phyloP scores from a whole-genome alignment of 2,888 invertebrate genomes.

The Drosophila meridionalis region DNA sequence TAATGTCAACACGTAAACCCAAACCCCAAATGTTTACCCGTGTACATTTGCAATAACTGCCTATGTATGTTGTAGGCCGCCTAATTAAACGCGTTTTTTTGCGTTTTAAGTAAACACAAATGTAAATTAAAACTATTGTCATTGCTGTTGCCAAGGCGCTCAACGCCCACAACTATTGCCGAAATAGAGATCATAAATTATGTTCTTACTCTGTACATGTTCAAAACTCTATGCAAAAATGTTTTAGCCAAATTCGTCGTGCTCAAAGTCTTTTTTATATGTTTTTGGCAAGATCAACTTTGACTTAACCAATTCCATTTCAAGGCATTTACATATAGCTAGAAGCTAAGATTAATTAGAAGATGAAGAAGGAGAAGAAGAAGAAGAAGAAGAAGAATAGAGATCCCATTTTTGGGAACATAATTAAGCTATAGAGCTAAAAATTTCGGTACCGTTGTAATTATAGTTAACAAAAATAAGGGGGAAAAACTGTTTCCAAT shows the following conservation, averaged over 20 bases:
- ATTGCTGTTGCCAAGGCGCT: neutral
- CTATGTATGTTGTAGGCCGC: constrained; percentile 15
- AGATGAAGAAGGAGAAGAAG: constrained; percentile 7
- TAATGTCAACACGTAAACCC: constrained; percentile 46
- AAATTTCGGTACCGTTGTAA: constrained; percentile 59
- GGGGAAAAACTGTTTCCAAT: constrained; percentile 13
- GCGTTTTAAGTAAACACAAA: constrained; percentile 41
- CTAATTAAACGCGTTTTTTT: constrained; percentile 23
- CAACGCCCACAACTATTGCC: constrained; percentile 33
- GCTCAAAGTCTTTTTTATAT: constrained; percentile 1
- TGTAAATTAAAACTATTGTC: constrained; percentile 3
- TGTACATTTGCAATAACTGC: constrained; percentile 7
- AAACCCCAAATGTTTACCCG: constrained; percentile 17
- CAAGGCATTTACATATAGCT: constrained; percentile 13
- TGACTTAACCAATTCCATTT: neutral
- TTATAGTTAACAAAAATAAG: constrained; percentile 38
- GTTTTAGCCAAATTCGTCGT: constrained; percentile 29
- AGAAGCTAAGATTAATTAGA: constrained; percentile 28
- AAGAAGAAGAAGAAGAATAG: constrained; percentile 3
- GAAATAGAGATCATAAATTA: constrained; percentile 38
- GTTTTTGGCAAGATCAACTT: constrained; percentile 24
- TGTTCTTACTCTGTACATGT: constrained; percentile 33
- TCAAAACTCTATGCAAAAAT: constrained; percentile 49
- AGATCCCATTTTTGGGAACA: constrained; percentile 36
- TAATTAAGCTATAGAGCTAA: constrained; percentile 47